Conservation (phyloP, 2,888 invertebrate species). For the Acholoe squamosa region DNA sequence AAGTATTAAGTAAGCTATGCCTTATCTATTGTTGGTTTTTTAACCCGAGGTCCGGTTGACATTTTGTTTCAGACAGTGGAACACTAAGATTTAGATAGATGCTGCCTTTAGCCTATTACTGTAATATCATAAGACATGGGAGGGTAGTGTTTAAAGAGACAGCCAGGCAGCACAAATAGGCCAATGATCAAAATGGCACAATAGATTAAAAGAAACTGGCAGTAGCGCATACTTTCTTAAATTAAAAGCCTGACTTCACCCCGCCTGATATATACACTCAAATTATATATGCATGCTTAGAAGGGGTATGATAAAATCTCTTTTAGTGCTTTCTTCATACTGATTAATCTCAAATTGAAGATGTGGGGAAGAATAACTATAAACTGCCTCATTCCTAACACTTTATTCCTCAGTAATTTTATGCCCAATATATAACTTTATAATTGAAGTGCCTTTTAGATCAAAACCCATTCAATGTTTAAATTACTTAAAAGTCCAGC, state of each 20-base stretch:
- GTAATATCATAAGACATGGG: background rate
- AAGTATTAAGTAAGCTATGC: background rate
- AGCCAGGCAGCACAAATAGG: background rate
- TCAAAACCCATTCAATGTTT: no score
- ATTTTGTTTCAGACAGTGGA: background rate
- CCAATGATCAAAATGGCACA: background rate
- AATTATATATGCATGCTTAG: background rate
- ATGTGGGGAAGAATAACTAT: background rate
- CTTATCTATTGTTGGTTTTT: background rate
- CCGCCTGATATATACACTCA: background rate
- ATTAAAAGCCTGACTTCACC: background rate
- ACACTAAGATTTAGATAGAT: background rate
- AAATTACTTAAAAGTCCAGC: no score
- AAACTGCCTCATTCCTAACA: background rate
- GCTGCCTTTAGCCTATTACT: constrained; percentile 45
- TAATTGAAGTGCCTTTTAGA: background rate
- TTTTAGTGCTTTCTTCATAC: constrained; percentile 3
- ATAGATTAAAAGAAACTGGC: background rate
- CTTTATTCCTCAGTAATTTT: background rate
- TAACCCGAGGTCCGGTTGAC: background rate
- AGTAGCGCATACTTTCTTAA: background rate
- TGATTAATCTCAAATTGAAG: constrained; percentile 41
- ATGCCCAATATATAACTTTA: background rate
- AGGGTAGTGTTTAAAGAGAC: background rate
- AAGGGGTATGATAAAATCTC: constrained; percentile 18